phyloP scores from a whole-genome alignment of 2,888 invertebrate genomes.

The Tromatobia lineatoria region DNA sequence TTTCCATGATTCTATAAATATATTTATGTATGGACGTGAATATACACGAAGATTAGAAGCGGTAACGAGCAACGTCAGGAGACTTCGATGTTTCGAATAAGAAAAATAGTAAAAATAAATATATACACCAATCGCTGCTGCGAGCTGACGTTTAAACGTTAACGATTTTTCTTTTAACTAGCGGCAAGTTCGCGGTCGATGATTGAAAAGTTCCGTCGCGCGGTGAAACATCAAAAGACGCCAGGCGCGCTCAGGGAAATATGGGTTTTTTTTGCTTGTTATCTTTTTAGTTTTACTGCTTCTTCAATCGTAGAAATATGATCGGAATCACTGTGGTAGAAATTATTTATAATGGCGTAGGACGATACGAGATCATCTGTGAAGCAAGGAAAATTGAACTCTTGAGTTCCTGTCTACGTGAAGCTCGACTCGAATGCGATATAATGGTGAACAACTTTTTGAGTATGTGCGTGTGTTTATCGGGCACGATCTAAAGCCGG shows the following conservation, averaged over 20 bases:
- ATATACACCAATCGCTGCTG: constrained; percentile 1
- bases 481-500: neutral
- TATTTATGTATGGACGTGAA: neutral
- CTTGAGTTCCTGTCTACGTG: neutral
- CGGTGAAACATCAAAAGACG: constrained; percentile 41
- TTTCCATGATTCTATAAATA: constrained; percentile 13
- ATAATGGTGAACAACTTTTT: neutral
- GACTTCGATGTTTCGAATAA: constrained; percentile 35
- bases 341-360: constrained; percentile 1
- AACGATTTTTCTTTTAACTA: constrained; percentile 18
- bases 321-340: constrained; percentile 7
- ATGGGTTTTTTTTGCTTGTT: neutral
- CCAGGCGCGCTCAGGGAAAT: neutral
- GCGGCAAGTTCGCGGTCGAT: neutral
- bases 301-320: constrained; percentile 8
- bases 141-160: neutral
- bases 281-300: neutral
- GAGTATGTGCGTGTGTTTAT: neutral
- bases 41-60: constrained; percentile 33
- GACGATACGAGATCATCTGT: constrained; percentile 25
- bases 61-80: constrained; percentile 21
- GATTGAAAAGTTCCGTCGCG: constrained; percentile 47
- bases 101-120: neutral
- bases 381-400: neutral
- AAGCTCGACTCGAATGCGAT: neutral